A percentile compares a stretch with the other conserved stretches of the same genome.
Conservation (phyloP, 2,888 invertebrate species). For the Chrysodeixis includens region DNA sequence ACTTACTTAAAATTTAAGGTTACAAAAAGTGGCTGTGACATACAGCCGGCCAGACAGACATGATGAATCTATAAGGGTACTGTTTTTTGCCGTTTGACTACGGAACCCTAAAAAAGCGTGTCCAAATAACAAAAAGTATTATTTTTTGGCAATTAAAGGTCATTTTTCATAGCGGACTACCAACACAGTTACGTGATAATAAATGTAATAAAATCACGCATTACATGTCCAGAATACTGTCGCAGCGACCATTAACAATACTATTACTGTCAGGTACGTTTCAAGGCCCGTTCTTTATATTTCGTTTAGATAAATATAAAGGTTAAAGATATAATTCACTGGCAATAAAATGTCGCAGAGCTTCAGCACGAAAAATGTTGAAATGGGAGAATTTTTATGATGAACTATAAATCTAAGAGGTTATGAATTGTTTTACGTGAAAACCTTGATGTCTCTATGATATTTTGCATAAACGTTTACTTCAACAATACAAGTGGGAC, state of each 20-base stretch:
- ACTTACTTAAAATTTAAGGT: too few species aligned
- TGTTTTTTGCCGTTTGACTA: too few species aligned
- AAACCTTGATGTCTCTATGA: neutral
- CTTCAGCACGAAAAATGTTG: conserved; percentile 3
- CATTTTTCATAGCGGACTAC: neutral
- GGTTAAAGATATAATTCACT: conserved; percentile 4
- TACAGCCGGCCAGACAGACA: too few species aligned
- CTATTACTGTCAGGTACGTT: conserved; percentile 23
- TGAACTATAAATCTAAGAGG: conserved; percentile 7
- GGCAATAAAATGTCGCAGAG: conserved; percentile 4
- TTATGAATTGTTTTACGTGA: neutral
- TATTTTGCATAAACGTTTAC: neutral
- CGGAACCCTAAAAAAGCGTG: neutral
- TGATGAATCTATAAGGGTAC: too few species aligned
- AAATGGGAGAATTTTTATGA: conserved; percentile 3
- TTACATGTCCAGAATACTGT: conserved; percentile 12
- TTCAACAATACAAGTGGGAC: neutral
- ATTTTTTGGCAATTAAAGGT: neutral
- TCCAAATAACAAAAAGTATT: neutral
- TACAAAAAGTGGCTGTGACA: too few species aligned
- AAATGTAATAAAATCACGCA: conserved; percentile 29
- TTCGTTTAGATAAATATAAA: conserved; percentile 16
- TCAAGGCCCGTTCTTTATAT: conserved; percentile 19
- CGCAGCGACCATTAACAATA: conserved; percentile 16
- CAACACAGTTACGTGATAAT: neutral